Percentiles rank a stretch among this genome's conserved stretches.
Conservation (phyloP, 1,140 invertebrate genomes). For the Drosophila leontia region DNA sequence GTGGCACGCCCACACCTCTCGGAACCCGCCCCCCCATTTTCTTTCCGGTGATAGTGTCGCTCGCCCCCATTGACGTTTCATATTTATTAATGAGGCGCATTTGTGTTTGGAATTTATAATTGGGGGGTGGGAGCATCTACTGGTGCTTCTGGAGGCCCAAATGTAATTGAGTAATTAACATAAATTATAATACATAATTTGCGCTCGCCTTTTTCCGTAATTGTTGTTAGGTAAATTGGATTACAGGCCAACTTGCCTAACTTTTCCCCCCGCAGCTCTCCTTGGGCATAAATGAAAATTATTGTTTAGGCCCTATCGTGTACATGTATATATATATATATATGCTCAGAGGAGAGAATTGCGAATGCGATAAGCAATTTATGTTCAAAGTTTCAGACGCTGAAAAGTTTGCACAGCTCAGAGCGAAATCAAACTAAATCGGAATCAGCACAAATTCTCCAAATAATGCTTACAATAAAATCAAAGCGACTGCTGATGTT, state of each 20-base stretch:
- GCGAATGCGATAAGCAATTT: slow-evolving; percentile 74
- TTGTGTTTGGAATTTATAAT: slow-evolving; percentile 85
- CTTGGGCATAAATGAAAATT: slow-evolving; percentile 59
- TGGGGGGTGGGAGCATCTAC: slow-evolving; percentile 45
- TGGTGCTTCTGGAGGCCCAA: slow-evolving; percentile 58
- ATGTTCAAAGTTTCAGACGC: slow-evolving; percentile 67
- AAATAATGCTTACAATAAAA: slow-evolving; percentile 71
- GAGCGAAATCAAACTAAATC: slow-evolving; percentile 74
- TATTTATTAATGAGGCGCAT: slow-evolving; percentile 84
- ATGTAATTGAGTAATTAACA: slow-evolving; percentile 85
- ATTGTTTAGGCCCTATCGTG: slow-evolving; percentile 48
- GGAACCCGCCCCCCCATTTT: not conserved
- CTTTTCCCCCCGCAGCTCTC: slow-evolving; percentile 11
- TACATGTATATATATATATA: not conserved
- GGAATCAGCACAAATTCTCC: slow-evolving; percentile 64
- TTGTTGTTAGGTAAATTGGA: slow-evolving; percentile 82
- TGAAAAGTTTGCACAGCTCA: slow-evolving; percentile 63
- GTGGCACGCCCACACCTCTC: slow-evolving; percentile 63
- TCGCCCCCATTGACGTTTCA: slow-evolving; percentile 77
- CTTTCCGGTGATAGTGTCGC: slow-evolving; percentile 57
- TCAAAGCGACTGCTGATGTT: slow-evolving; percentile 31
- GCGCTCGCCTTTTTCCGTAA: slow-evolving; percentile 71
- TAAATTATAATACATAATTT: slow-evolving; percentile 84
- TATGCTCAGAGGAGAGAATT: slow-evolving; percentile 16
- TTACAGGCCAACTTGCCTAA: slow-evolving; percentile 54